A percentile compares a stretch with the other conserved stretches of the same genome.
Conservation (phyloP, 2,888 invertebrate species). For the Thereva unica region DNA sequence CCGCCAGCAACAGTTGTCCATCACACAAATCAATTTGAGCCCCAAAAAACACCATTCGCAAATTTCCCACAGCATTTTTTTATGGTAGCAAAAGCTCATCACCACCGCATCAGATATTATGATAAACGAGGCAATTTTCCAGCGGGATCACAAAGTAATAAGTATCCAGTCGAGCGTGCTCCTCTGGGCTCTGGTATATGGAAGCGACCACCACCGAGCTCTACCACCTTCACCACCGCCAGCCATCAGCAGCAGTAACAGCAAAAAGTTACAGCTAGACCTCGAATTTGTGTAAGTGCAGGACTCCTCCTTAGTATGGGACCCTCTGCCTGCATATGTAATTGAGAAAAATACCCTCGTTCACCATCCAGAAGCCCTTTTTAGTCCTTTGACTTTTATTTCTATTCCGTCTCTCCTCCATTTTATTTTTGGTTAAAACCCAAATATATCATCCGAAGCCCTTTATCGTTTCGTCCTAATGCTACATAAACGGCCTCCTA, state of each 20-base stretch:
- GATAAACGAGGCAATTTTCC: slow-evolving; percentile 31
- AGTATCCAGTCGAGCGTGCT: background rate
- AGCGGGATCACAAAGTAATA: slow-evolving; percentile 18
- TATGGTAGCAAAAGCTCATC: slow-evolving; percentile 14
- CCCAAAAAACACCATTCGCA: background rate
- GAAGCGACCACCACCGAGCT: too few relatives aligned
- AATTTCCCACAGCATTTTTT: slow-evolving; percentile 21
- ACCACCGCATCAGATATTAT: slow-evolving; percentile 20
- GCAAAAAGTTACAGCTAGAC: too few relatives aligned
- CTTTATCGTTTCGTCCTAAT: slow-evolving; percentile 34
- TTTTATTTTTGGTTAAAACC: slow-evolving; percentile 37
- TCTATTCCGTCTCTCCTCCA: slow-evolving; percentile 27
- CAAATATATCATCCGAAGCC: slow-evolving; percentile 39
- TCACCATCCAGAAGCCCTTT: slow-evolving; percentile 24
- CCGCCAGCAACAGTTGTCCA: slow-evolving; percentile 3
- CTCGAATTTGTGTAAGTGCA: too few relatives aligned
- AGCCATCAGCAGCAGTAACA: too few relatives aligned
- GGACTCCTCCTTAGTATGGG: too few relatives aligned
- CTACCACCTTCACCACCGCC: too few relatives aligned
- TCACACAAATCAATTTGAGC: slow-evolving; percentile 23
- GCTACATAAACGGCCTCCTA: slow-evolving; percentile 22
- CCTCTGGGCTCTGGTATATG: too few relatives aligned
- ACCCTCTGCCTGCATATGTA: slow-evolving; percentile 17
- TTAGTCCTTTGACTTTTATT: slow-evolving; percentile 39
- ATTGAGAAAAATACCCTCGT: slow-evolving; percentile 31